phyloP scores from a whole-genome alignment of 2,888 invertebrate species.

The Lagria hirta region DNA sequence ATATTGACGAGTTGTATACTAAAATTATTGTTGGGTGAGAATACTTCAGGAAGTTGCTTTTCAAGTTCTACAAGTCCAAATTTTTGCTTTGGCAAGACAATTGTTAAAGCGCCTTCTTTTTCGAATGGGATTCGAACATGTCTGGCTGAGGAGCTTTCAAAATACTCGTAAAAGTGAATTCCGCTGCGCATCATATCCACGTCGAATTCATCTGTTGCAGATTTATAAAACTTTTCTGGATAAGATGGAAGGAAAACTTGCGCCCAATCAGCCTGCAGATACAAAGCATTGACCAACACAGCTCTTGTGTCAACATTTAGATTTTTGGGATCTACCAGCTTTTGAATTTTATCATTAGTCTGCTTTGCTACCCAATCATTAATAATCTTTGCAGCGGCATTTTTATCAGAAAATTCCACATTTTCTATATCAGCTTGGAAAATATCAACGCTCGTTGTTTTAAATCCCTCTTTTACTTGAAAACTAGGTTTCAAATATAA shows the following conservation, averaged over 20 bases:
- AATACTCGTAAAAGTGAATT: constrained; percentile 37
- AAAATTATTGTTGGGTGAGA: constrained; percentile 26
- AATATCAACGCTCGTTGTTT: constrained; percentile 59
- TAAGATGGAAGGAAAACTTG: constrained; percentile 31
- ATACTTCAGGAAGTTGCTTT: constrained; percentile 26
- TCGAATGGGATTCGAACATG: constrained; percentile 43
- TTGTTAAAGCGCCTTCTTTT: constrained; percentile 31
- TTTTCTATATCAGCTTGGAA: constrained; percentile 64
- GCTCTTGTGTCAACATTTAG: constrained; percentile 36
- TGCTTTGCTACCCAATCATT: constrained; percentile 48
- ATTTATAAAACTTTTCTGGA: constrained; percentile 37
- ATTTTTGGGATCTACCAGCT: constrained; percentile 35
- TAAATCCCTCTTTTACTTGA: constrained; percentile 58
- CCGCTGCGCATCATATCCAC: constrained; percentile 42
- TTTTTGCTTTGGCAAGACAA: constrained; percentile 37
- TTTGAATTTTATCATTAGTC: constrained; percentile 46
- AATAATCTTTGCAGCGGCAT: constrained; percentile 38
- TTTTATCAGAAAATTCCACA: constrained; percentile 36
- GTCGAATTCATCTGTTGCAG: constrained; percentile 28
- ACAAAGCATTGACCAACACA: constrained; percentile 47
- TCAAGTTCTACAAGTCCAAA: constrained; percentile 35
- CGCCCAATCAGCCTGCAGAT: constrained; percentile 46
- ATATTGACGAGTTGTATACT: constrained; percentile 32
- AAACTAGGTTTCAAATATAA: constrained; percentile 63
- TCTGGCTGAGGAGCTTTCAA: constrained; percentile 39